phyloP scores from a whole-genome alignment of 2,113 vertebrate species.

The Microtus pennsylvanicus region DNA sequence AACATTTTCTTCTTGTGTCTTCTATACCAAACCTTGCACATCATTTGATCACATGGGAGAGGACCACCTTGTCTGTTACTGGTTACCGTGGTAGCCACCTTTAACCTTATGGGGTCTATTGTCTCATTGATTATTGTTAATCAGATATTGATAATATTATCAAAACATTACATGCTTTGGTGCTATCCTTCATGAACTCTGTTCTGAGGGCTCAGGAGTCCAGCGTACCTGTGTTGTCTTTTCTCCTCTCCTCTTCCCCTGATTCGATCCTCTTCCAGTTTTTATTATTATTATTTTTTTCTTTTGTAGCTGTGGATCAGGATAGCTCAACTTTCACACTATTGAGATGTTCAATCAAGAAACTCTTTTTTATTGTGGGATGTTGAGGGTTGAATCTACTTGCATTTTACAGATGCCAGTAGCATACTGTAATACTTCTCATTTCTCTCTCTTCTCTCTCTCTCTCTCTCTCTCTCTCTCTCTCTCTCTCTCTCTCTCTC shows the following conservation, averaged over 20 bases:
- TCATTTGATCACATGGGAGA: neutral
- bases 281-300: neutral
- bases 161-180: neutral
- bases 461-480: neutral
- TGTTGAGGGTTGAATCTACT: neutral
- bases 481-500: no score
- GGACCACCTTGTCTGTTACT: neutral
- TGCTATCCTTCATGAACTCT: neutral
- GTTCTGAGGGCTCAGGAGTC: neutral
- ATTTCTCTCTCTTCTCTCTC: neutral
- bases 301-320: neutral
- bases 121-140: neutral
- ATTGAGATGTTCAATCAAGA: neutral
- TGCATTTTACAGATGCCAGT: neutral
- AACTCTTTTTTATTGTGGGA: neutral
- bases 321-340: neutral
- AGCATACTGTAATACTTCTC: neutral
- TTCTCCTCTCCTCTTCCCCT: neutral
- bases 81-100: neutral
- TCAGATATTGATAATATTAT: no score
- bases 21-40: neutral
- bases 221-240: no score
- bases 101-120: neutral
- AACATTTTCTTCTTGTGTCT: neutral
- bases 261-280: neutral